Base-by-base conservation (phyloP, 1,140 invertebrate genomes). In the Heliothis virescens region DNA sequence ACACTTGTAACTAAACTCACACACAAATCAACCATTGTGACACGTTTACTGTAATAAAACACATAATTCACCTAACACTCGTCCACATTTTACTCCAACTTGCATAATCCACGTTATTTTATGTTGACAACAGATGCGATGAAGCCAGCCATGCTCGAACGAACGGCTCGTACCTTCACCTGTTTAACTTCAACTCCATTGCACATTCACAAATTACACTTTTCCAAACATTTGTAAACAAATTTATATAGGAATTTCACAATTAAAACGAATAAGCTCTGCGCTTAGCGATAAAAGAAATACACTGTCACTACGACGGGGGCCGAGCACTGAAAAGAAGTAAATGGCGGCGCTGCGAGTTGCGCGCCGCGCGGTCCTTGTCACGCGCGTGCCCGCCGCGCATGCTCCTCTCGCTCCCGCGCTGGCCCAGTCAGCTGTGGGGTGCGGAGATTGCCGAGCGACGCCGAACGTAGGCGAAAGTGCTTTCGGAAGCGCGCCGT, bases 91-190 rank as follows among this genome's bases (percentile, higher is more conserved):
- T 90, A 90, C 85, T 90, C 88, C 90, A 92, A 91, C 92, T 94
- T 93, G 93, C 92, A 93, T 94, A 94, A 93, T 94, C 88, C 91
- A 91, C 87, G 89, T 90, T 92, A 92, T 93, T 92, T 91, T 88
- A 86, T 90, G 85, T 91, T 93, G 91, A 93, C 89, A 93, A 92
- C 91, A 89, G 89, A 93, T 87, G 87, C 88, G 85, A 86, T 73
- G 83, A 86, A 87, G 85, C 86, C 87, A 89, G 86, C 88, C 90
- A 93, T 91, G 82, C 83, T 88, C 82, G 79, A 79, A 71, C 79
- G 83, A 83, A 79, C 76, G 82, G 83, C 79, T 76, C 55, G 59
- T 82, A 84, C 78, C 75, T 82, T 87, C 82, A 90, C 77, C 75
- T 81, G 63, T 65, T 89, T 89, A 91, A 88, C 84, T 81, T 84